A percentile compares a stretch with the other conserved stretches of the same genome.
phyloP scores from a whole-genome alignment of 2,113 vertebrate species.

The Triplophysa dalaica region DNA sequence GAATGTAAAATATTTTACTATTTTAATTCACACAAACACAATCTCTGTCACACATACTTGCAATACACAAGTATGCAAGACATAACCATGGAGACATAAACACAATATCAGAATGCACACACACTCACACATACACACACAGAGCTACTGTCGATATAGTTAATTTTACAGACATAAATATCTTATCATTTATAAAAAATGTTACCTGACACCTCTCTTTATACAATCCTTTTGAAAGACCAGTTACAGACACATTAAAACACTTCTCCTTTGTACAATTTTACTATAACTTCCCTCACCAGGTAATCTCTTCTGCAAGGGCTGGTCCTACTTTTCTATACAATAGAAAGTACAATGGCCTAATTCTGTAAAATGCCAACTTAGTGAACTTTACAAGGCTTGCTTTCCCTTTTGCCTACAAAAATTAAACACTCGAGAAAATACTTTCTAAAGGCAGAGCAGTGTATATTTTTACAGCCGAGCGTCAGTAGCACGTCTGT shows the following conservation, averaged over 20 bases:
- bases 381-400: background rate
- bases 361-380: background rate
- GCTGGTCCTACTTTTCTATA: background rate
- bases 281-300: background rate
- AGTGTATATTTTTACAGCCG: no score
- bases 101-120: background rate
- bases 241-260: background rate
- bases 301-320: background rate
- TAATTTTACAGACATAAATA: background rate
- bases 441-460: no score
- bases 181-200: background rate
- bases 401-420: background rate
- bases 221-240: background rate
- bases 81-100: background rate
- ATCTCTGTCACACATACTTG: background rate
- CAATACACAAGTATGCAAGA: background rate
- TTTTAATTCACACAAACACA: background rate
- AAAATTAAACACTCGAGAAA: background rate
- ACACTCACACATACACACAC: background rate
- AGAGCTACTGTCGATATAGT: background rate
- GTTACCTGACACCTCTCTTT: background rate
- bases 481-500: background rate
- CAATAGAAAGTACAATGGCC: background rate
- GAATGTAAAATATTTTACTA: constrained; percentile 39
- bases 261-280: background rate